A percentile compares a stretch with the other conserved stretches of the same genome.
Evolutionary conservation across 1,140 invertebrate genomes (phyloP).

Genomic region (Ephestia elutella): DNA sequence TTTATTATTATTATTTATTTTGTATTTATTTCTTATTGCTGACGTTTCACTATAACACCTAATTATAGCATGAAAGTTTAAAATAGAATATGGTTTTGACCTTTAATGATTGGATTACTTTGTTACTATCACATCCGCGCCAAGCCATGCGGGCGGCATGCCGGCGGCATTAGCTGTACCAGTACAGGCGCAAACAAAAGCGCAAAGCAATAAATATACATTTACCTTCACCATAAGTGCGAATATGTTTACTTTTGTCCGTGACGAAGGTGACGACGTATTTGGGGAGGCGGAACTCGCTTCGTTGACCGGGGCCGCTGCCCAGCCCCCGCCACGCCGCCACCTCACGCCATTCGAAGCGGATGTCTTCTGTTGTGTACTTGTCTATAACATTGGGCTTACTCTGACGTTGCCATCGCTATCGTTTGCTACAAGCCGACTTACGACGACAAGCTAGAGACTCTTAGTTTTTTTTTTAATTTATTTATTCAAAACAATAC

Average conservation of each 20-base stretch:
- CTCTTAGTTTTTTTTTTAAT: no score
- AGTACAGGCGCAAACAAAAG: constrained; percentile 56
- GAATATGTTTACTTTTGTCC: constrained; percentile 75
- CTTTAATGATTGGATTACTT: no score
- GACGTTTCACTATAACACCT: no score
- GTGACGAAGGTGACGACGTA: constrained; percentile 77
- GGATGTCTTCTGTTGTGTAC: constrained; percentile 75
- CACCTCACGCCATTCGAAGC: constrained; percentile 75
- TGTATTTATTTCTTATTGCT: no score
- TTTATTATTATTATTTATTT: no score
- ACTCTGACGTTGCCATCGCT: not conserved
- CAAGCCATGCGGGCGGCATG: constrained; percentile 46
- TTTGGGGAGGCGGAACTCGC: constrained; percentile 75
- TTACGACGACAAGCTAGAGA: no score
- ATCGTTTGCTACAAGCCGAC: not conserved
- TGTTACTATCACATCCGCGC: constrained; percentile 27
- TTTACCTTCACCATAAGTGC: constrained; percentile 78
- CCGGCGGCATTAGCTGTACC: constrained; percentile 47
- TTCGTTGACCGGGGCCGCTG: constrained; percentile 69
- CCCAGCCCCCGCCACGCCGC: constrained; percentile 64
- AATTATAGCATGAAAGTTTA: no score
- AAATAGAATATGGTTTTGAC: no score
- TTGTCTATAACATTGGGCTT: constrained; percentile 65
- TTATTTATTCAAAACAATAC: no score
- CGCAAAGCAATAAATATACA: constrained; percentile 72